These are phyloP conservation scores for Volucella inanis DNA, from an alignment of 2,888 invertebrate genomes.

Conservation along the genomic window DNA sequence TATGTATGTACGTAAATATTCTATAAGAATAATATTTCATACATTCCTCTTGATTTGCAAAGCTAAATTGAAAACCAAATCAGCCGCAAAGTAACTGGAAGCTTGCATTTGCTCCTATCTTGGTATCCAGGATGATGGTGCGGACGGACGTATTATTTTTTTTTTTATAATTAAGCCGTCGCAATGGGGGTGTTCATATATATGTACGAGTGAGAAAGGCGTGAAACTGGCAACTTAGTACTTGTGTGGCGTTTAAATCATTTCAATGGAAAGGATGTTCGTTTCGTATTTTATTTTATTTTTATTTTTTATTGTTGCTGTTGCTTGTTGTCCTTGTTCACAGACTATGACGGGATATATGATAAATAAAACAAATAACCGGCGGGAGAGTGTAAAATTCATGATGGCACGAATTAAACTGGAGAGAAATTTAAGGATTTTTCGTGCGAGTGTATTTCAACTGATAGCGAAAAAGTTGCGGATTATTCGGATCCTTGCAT, in stretches of 20 bases:
- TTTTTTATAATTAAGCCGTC: conserved; percentile 68
- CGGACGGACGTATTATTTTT: conserved; percentile 34
- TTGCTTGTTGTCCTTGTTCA: conserved; percentile 16
- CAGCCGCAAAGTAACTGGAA: conserved; percentile 57
- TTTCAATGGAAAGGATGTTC: conserved; percentile 58
- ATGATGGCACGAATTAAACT: conserved; percentile 60
- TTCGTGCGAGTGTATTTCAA: conserved; percentile 26
- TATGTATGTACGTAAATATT: conserved; percentile 3
- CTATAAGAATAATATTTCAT: conserved; percentile 65
- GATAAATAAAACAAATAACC: conserved; percentile 56
- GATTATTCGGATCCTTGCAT: conserved; percentile 22
- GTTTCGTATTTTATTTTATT: conserved; percentile 8
- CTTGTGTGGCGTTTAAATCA: conserved; percentile 60
- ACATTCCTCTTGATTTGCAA: conserved; percentile 66
- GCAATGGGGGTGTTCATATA: conserved; percentile 45
- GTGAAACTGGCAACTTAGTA: neutral
- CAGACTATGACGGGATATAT: conserved; percentile 49
- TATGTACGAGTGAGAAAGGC: neutral
- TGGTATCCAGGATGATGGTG: neutral
- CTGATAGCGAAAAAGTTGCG: conserved; percentile 40
- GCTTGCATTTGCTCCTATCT: neutral
- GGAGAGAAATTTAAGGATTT: conserved; percentile 57
- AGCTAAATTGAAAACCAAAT: conserved; percentile 54
- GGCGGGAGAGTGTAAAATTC: conserved; percentile 58
- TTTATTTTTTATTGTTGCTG: conserved; percentile 1